These are phyloP conservation scores for Cnemophilus loriae DNA, from an alignment of 2,113 vertebrate species.

Conservation along the genomic window DNA sequence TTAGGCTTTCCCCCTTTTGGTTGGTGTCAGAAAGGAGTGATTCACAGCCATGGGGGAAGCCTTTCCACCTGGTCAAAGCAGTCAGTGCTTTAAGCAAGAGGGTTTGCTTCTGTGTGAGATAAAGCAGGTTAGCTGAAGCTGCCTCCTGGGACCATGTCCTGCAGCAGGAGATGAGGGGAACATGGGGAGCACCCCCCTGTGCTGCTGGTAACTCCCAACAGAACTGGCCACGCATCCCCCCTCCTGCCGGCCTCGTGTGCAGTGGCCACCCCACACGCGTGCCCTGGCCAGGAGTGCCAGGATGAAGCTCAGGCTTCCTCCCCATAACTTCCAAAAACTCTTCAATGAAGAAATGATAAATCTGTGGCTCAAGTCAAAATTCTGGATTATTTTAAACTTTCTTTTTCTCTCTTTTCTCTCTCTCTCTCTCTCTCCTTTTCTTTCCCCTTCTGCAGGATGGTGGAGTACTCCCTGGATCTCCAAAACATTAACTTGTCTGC, in stretches of 20 bases:
- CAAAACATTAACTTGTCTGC: conserved; percentile 98
- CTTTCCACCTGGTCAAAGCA: neutral
- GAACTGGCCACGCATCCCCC: neutral
- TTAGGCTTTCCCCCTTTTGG: neutral
- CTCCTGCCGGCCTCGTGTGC: neutral
- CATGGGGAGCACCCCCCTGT: accelerated
- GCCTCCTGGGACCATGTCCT: neutral
- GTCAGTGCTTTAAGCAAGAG: neutral
- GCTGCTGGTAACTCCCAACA: neutral
- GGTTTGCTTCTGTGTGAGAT: neutral
- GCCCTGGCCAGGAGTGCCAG: neutral
- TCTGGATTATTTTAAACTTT: neutral
- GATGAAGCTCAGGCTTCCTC: neutral
- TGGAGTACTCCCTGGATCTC: conserved; percentile 96
- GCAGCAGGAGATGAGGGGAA: neutral
- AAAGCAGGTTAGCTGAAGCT: neutral
- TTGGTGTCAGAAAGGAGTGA: neutral
- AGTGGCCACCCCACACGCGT: accelerated
- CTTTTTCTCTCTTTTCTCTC: neutral
- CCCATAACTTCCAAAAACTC: neutral
- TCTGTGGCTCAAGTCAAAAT: neutral
- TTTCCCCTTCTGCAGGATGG: conserved; percentile 82
- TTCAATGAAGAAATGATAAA: neutral
- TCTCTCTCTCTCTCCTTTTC: neutral
- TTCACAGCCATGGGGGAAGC: neutral